These are phyloP conservation scores for Cataglyphis hispanica DNA, from an alignment of 1,140 invertebrate species.

Conservation along the genomic window DNA sequence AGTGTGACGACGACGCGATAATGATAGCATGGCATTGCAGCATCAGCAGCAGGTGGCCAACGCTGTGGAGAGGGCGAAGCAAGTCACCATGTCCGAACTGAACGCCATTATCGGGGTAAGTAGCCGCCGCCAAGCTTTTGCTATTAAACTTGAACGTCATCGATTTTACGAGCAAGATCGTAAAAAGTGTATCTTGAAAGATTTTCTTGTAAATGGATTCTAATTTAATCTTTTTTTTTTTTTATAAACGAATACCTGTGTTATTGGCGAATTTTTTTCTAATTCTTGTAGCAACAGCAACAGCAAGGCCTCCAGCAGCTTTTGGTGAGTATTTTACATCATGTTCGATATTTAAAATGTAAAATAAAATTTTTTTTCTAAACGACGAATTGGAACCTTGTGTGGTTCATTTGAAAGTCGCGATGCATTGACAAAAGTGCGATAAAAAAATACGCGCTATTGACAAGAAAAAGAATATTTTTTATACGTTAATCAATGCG, in stretches of 20 bases:
- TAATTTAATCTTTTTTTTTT: not conserved
- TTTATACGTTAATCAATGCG: not conserved
- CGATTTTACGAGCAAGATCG: conserved; percentile 24
- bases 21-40: conserved; percentile 86
- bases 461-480: not conserved
- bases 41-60: conserved; percentile 98
- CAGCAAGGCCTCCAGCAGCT: conserved; percentile 84
- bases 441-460: not conserved
- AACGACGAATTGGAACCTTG: not conserved
- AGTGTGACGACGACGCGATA: conserved; percentile 85
- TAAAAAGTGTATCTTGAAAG: not conserved
- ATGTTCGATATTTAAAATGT: not conserved
- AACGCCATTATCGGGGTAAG: conserved; percentile 96
- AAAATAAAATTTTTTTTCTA: not conserved
- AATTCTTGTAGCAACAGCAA: conserved; percentile 82
- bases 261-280: not conserved
- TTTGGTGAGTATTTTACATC: conserved; percentile 77
- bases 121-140: conserved; percentile 70
- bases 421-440: not conserved
- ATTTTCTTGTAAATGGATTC: not conserved
- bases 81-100: conserved; percentile 97
- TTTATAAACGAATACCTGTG: conserved; percentile 3
- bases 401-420: not conserved
- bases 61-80: conserved; percentile 97
- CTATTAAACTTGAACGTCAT: conserved; percentile 46